These are phyloP conservation scores for Machimus atricapillus DNA, from an alignment of 2,888 invertebrate species.

Conservation along the genomic window DNA sequence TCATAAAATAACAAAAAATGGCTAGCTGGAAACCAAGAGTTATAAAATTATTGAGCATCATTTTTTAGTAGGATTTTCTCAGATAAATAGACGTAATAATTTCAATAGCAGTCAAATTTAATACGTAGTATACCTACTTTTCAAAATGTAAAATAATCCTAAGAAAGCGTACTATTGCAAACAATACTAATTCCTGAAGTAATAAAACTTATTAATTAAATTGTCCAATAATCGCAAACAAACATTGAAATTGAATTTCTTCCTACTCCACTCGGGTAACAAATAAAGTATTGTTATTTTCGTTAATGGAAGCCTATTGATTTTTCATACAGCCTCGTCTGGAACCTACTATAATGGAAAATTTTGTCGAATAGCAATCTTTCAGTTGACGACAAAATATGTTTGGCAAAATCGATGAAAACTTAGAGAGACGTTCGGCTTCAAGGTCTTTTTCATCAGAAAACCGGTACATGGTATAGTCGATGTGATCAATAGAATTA, in stretches of 20 bases:
- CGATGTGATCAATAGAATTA: background rate
- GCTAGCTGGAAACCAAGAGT: too few species aligned
- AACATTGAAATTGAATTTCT: background rate
- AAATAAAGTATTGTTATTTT: background rate
- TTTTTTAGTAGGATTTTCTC: too few species aligned
- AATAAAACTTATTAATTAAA: background rate
- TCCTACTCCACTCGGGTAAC: background rate
- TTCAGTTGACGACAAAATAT: background rate
- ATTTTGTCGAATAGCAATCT: background rate
- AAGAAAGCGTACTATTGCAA: background rate
- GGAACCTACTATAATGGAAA: background rate
- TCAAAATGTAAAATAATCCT: too few species aligned
- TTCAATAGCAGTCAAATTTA: too few species aligned
- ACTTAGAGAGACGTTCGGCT: background rate
- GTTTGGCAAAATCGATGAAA: background rate
- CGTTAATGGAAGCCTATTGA: background rate
- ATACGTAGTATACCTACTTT: too few species aligned
- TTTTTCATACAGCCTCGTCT: background rate
- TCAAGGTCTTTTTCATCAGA: background rate
- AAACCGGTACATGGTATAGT: background rate
- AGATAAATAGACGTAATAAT: too few species aligned
- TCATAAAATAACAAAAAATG: too few species aligned
- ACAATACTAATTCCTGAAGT: background rate
- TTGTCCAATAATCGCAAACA: background rate
- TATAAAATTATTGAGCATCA: too few species aligned